phyloP scores from a whole-genome alignment of 1,140 invertebrate genomes.

The Temnothorax longispinosus region DNA sequence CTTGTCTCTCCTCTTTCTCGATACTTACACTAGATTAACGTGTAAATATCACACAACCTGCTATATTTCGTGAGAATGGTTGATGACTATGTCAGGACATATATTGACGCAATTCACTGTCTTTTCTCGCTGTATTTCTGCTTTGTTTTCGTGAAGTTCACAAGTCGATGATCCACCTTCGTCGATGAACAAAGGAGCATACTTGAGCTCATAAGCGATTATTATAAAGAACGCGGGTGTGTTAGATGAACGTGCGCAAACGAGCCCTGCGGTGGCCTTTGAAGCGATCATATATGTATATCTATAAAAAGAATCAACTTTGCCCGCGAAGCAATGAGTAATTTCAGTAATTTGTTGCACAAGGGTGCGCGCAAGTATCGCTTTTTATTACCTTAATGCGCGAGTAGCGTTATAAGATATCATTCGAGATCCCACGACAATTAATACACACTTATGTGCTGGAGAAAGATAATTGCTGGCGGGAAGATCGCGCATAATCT shows the following conservation, averaged over 20 bases:
- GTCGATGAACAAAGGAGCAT: background rate
- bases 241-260: conserved; percentile 2
- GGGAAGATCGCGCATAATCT: background rate
- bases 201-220: background rate
- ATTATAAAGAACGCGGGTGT: background rate
- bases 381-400: conserved; percentile 2
- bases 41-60: background rate
- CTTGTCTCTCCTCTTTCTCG: background rate
- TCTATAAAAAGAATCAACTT: background rate
- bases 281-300: background rate
- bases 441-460: background rate
- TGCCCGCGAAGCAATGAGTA: background rate
- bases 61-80: background rate
- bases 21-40: background rate
- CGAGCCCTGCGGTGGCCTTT: background rate
- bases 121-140: background rate
- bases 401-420: too few relatives aligned
- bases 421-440: background rate
- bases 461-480: background rate
- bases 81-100: background rate
- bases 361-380: background rate
- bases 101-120: background rate
- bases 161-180: background rate
- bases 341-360: background rate
- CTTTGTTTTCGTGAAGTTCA: background rate